Conservation (phyloP, 92 coral and sea anemone genomes). For the Siderastrea siderea region DNA sequence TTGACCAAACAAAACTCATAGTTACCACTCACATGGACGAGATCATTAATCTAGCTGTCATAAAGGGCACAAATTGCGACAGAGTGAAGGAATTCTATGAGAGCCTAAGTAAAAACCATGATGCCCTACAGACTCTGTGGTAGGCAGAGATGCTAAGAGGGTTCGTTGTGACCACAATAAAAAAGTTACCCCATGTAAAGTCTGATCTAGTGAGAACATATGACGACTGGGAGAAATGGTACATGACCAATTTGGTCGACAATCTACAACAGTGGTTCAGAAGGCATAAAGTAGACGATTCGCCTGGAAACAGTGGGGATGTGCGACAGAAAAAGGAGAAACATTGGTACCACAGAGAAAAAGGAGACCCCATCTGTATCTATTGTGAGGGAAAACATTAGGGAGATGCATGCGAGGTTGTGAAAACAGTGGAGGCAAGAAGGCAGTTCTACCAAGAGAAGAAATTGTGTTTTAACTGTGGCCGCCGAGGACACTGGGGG, state of each 20-base stretch:
- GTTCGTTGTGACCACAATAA: slow-evolving; percentile 57
- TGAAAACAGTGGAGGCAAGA: too few relatives aligned
- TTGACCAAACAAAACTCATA: slow-evolving; percentile 60
- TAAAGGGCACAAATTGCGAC: slow-evolving; percentile 39
- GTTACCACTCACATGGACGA: slow-evolving; percentile 57
- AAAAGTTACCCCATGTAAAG: slow-evolving; percentile 66
- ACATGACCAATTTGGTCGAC: slow-evolving; percentile 26
- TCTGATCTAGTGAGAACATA: slow-evolving; percentile 66
- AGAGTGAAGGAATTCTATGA: slow-evolving; percentile 72
- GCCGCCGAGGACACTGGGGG: slow-evolving; percentile 45
- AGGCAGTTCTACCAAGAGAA: too few relatives aligned
- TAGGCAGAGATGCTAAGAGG: slow-evolving; percentile 59
- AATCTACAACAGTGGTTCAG: slow-evolving; percentile 35
- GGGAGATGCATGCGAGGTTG: too few relatives aligned
- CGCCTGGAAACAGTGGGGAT: neutral
- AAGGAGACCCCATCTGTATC: too few relatives aligned
- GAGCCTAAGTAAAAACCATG: slow-evolving; percentile 47
- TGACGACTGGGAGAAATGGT: slow-evolving; percentile 67
- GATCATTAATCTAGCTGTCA: slow-evolving; percentile 43
- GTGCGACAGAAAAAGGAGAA: neutral
- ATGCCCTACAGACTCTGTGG: slow-evolving; percentile 65
- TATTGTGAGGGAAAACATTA: too few relatives aligned
- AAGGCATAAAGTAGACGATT: slow-evolving; percentile 34
- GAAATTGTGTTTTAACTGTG: slow-evolving; percentile 71
- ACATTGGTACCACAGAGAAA: neutral